These are phyloP conservation scores for Megaustenia siamemsis DNA, from an alignment of 2,888 invertebrate genomes.

Conservation along the genomic window DNA sequence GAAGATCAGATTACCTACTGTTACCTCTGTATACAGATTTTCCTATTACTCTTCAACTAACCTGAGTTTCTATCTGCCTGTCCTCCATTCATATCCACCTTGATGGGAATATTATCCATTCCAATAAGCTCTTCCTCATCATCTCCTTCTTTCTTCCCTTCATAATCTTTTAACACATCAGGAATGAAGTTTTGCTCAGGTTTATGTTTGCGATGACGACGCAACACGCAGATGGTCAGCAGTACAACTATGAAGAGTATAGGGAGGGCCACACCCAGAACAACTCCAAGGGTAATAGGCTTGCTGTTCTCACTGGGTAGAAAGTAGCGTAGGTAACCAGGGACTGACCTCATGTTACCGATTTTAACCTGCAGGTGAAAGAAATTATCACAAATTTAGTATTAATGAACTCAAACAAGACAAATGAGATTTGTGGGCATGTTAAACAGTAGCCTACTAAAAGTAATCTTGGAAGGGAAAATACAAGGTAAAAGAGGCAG, in stretches of 20 bases:
- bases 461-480: too few species aligned
- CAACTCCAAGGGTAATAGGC: conserved; percentile 74
- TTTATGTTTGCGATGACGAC: conserved; percentile 72
- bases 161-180: conserved; percentile 74
- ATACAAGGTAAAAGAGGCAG: too few species aligned
- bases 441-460: too few species aligned
- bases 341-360: conserved; percentile 66
- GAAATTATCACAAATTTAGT: background rate
- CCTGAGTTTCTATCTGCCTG: conserved; percentile 66
- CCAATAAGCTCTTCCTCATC: conserved; percentile 65
- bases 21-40: too few species aligned
- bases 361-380: conserved; percentile 64
- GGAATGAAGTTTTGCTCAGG: conserved; percentile 73
- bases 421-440: too few species aligned
- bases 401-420: background rate
- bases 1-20: too few species aligned
- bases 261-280: conserved; percentile 74
- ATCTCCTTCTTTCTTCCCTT: conserved; percentile 65
- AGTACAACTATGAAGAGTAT: conserved; percentile 73
- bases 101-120: conserved; percentile 70
- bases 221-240: conserved; percentile 73
- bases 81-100: conserved; percentile 71
- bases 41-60: conserved; percentile 48
- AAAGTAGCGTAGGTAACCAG: conserved; percentile 71
- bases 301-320: conserved; percentile 61